These are phyloP conservation scores for Dallia pectoralis DNA, from an alignment of 2,797 vertebrate genomes.

Conservation along the genomic window DNA sequence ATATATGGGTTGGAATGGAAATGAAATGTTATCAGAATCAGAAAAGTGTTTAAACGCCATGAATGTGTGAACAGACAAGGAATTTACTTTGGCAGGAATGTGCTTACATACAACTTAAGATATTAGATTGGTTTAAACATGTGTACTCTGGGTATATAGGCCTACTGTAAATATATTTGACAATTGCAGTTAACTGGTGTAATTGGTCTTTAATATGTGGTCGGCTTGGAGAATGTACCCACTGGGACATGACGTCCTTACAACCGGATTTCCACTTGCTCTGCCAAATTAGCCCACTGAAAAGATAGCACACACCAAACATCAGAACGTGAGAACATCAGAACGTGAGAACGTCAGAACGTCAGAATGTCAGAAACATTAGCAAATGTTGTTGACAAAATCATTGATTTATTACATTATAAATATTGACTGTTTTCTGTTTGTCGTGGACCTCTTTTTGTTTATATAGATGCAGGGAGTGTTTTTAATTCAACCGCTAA, in stretches of 20 bases:
- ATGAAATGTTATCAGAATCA: slow-evolving; percentile 16
- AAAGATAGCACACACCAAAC: neutral
- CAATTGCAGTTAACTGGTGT: slow-evolving; percentile 21
- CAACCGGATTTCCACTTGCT: neutral
- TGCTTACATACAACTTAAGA: too few species aligned
- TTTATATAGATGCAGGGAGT: neutral
- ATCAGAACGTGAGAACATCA: neutral
- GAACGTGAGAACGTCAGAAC: too few species aligned
- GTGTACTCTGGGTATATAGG: slow-evolving; percentile 31
- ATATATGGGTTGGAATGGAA: slow-evolving; percentile 28
- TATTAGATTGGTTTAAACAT: slow-evolving; percentile 46
- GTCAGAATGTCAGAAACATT: neutral
- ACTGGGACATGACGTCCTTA: neutral
- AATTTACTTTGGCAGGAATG: too few species aligned
- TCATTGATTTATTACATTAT: neutral
- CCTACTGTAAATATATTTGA: slow-evolving; percentile 27
- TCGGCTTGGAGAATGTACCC: slow-evolving; percentile 7
- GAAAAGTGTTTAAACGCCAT: too few species aligned
- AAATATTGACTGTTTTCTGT: neutral
- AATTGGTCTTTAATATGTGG: slow-evolving; percentile 15
- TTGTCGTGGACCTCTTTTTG: neutral
- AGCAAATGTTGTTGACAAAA: neutral
- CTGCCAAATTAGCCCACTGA: neutral
- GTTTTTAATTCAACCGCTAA: neutral
- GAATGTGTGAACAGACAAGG: too few species aligned